A percentile compares a stretch with the other conserved stretches of the same genome.
Conservation (phyloP, 2,888 invertebrate species). For the Ophioninae sp. region DNA sequence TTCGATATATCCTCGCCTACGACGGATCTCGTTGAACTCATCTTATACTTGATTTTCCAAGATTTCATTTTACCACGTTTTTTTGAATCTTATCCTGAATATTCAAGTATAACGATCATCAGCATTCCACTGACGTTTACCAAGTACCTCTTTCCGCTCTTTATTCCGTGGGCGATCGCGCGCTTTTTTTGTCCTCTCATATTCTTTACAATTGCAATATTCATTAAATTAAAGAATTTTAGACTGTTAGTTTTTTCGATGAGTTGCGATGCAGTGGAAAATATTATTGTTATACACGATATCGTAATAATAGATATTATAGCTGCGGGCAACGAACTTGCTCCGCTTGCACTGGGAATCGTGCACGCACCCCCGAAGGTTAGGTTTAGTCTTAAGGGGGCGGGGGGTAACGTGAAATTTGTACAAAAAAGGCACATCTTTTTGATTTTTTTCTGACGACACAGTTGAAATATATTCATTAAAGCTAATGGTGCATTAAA, state of each 20-base stretch:
- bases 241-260: conserved; percentile 23
- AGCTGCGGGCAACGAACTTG: no score
- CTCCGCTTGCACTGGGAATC: no score
- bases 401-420: no score
- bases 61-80: not conserved
- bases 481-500: no score
- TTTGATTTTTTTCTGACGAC: no score
- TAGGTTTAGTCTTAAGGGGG: no score
- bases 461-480: no score
- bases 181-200: not conserved
- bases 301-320: no score
- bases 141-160: not conserved
- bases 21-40: conserved; percentile 43
- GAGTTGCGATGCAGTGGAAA: not conserved
- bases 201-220: conserved; percentile 35
- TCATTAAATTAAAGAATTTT: conserved; percentile 64
- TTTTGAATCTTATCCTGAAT: conserved; percentile 12
- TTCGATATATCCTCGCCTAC: conserved; percentile 55
- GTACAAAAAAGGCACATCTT: no score
- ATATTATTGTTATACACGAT: no score
- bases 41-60: not conserved
- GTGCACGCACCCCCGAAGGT: no score
- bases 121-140: conserved; percentile 24
- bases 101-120: conserved; percentile 21
- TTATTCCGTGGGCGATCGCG: conserved; percentile 5